Conservation (phyloP, 2,113 vertebrate species). For the Petrocephalus microphthalmus region DNA sequence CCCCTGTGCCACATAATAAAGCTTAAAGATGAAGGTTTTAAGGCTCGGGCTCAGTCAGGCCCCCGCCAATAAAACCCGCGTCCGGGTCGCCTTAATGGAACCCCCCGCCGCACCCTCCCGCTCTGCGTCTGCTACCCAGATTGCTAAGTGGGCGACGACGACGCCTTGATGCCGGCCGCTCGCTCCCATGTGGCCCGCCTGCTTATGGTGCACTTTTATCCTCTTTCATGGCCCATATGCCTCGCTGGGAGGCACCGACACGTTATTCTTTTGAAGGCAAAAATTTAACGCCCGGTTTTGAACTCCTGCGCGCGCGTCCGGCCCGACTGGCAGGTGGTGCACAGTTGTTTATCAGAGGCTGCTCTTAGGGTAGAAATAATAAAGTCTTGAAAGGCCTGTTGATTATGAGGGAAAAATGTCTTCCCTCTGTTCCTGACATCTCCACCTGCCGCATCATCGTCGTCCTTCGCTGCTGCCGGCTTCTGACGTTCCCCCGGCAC, state of each 20-base stretch:
- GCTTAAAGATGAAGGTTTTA: neutral
- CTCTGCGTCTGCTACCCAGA: neutral
- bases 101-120: neutral
- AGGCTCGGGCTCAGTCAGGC: neutral
- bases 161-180: neutral
- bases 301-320: neutral
- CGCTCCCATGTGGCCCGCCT: neutral
- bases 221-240: neutral
- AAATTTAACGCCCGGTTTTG: neutral
- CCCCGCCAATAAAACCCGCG: neutral
- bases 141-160: neutral
- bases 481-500: neutral
- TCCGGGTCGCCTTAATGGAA: neutral
- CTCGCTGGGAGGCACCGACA: neutral
- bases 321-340: neutral
- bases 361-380: neutral
- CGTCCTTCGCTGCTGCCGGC: neutral
- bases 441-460: neutral
- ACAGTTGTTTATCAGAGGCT: neutral
- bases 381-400: neutral
- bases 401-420: neutral
- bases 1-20: neutral
- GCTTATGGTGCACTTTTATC: neutral
- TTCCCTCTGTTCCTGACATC: neutral
- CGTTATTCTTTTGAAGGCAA: neutral